Base-by-base conservation (phyloP, 2,797 vertebrate genomes). In the Myotis planiceps region DNA sequence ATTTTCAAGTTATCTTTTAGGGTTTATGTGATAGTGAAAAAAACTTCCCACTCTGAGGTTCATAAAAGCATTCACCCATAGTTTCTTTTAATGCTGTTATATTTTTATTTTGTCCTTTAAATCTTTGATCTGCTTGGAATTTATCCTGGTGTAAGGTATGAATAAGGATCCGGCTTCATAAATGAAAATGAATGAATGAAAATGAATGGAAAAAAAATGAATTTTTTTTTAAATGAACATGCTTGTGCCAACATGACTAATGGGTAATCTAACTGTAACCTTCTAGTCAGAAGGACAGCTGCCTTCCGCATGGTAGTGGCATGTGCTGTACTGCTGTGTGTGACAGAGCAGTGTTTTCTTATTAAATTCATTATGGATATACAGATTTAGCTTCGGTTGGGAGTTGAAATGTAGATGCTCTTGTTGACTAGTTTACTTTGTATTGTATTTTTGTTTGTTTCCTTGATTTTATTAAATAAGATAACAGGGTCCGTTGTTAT, bases 21-120 rank as follows among this genome's bases (percentile, higher is more conserved):
- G 32, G 47, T 75, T 95, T 88, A 55, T 51, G 3, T 69, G 51
- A 21, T 23, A 81, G 16, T n/a, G 9, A 29, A 85, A 69, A 63
- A 78, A 75, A 1, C 7, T 78, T 90, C 75, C 27, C 2, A 76
- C 6, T 55, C 27, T 89, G 18, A 71, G 25, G 4, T 71, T 87
- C 53, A 39, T 90, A 3, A 94, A 87, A 66, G 12, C 89, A 68
- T 80, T 65, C 15, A 65, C 19, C 4, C 0, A 4, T 39, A 55
- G 12, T 82, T 84, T 78, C 13, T 51, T 47, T 9, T 32, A 68
- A 27, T 76, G 16, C 10, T 51, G 4, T 39, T 66, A 7, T 15
- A 42, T 6, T 89, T 90, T 80, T 88, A 45, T 79, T 75, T 93
- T 95, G n/a, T 86, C 25, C 51, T 94, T 85, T 83, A 89, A 71